Evolutionary conservation across 2,888 invertebrate genomes (phyloP).

Genomic region (Chrysodeixis includens): DNA sequence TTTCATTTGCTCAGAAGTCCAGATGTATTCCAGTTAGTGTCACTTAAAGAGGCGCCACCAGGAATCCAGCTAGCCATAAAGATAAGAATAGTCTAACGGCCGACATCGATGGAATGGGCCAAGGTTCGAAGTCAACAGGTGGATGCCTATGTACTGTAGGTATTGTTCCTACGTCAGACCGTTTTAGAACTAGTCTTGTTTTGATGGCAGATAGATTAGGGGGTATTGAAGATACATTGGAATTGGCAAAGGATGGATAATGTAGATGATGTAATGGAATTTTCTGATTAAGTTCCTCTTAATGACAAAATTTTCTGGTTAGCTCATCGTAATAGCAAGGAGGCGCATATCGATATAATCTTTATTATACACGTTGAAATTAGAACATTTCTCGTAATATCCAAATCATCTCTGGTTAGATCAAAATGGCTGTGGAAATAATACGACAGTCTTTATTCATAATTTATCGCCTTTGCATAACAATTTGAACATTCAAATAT

Average conservation of each 20-base stretch:
- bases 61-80: constrained; percentile 41
- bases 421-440: too few species aligned
- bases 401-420: too few species aligned
- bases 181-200: neutral
- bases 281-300: too few species aligned
- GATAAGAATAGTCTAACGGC: constrained; percentile 38
- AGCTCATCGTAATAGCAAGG: too few species aligned
- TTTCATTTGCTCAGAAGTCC: neutral
- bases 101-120: constrained; percentile 41
- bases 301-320: too few species aligned
- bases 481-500: neutral
- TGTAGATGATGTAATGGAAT: too few species aligned
- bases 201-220: neutral
- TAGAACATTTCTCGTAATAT: too few species aligned
- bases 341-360: too few species aligned
- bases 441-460: neutral
- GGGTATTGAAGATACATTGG: too few species aligned
- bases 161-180: constrained; percentile 24
- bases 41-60: constrained; percentile 45
- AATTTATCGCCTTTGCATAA: neutral
- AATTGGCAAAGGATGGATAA: too few species aligned
- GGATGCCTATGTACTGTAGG: constrained; percentile 21
- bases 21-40: constrained; percentile 19
- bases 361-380: too few species aligned
- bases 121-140: constrained; percentile 49